Evolutionary conservation across 2,113 vertebrate species (phyloP), one percentile per base, ranked within the genome.

Genomic region (Tragelaphus strepsiceros): DNA sequence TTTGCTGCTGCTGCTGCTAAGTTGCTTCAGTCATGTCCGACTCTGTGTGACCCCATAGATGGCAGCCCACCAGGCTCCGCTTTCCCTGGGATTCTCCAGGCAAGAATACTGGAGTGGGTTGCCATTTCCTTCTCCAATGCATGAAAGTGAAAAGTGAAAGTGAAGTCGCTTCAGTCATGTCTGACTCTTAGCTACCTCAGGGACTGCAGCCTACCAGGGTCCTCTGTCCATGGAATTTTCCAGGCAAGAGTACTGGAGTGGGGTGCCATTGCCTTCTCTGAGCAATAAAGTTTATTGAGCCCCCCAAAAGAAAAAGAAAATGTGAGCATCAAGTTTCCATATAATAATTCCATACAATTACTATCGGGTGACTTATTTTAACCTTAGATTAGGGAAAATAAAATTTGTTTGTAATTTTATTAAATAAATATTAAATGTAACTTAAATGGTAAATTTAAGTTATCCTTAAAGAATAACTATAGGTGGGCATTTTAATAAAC

Each of bases 71-170:
- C 28, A 30, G 6, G 14, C 2, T 62, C 28, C 28, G 0, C 28
- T 0, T 1, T 32, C 1, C 61, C 28, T 15, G 14, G 28, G 61
- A 62, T 15, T 15, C 14, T 62, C 61, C 13, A 62, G 1, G 28
- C 61, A 30, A 62, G 61, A 62, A 15, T 6, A 62, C 28, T 15
- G 59, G 13, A 62, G 28, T 30, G 61, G 61, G 59, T 62, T 62
- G 59, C 28, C 59, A 62, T 62, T 62, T 62, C 12, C 59, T 61
- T 15, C 28, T 61, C 28, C 59, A 61, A 14, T 61, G 28, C 59
- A 3, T 61, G 59, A 61, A 14, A 30, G 59, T 7, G 26, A 30
- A 61, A 61, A 30, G 28, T 14, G 5, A 61, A 61, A 30, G 59
- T 14, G 12, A 30, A 61, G 26, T 30, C 5, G 0, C 13, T 26